Conservation (phyloP, 1,140 invertebrate genomes). For the Musca vetustissima region DNA sequence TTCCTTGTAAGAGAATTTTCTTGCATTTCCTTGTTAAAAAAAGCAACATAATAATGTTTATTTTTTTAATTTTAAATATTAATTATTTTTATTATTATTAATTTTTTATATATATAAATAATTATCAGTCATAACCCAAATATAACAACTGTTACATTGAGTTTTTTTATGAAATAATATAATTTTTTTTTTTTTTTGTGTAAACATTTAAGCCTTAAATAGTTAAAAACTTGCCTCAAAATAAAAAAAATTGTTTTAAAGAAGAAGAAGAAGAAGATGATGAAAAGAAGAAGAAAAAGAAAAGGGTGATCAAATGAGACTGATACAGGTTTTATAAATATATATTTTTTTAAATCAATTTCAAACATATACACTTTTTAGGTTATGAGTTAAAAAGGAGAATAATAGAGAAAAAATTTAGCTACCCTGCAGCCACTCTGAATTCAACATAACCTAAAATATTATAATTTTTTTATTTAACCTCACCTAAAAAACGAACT, state of each 20-base stretch:
- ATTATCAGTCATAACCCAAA: constrained; percentile 8
- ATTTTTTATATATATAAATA: not conserved
- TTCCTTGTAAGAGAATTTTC: too few relatives aligned
- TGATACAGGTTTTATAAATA: constrained; percentile 20
- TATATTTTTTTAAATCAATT: not conserved
- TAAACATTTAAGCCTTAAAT: not conserved
- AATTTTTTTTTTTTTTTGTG: too few relatives aligned
- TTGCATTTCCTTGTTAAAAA: too few relatives aligned
- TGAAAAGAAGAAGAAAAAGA: constrained; percentile 17
- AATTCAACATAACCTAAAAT: too few relatives aligned
- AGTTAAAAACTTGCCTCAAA: constrained; percentile 12
- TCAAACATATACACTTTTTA: too few relatives aligned
- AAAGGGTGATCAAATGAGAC: constrained; percentile 23
- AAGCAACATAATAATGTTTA: not conserved
- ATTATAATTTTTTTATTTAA: too few relatives aligned
- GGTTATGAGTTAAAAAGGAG: too few relatives aligned
- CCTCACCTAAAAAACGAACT: too few relatives aligned
- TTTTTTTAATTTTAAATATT: constrained; percentile 9
- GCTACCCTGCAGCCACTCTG: too few relatives aligned
- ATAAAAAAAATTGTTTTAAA: constrained; percentile 1
- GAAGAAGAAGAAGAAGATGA: not conserved
- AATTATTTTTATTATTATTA: not conserved
- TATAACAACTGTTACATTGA: constrained; percentile 2
- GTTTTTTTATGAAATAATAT: constrained; percentile 5
- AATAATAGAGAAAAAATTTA: too few relatives aligned